Evolutionary conservation across 1,140 invertebrate species (phyloP).

Genomic region (Papilio dardanus): DNA sequence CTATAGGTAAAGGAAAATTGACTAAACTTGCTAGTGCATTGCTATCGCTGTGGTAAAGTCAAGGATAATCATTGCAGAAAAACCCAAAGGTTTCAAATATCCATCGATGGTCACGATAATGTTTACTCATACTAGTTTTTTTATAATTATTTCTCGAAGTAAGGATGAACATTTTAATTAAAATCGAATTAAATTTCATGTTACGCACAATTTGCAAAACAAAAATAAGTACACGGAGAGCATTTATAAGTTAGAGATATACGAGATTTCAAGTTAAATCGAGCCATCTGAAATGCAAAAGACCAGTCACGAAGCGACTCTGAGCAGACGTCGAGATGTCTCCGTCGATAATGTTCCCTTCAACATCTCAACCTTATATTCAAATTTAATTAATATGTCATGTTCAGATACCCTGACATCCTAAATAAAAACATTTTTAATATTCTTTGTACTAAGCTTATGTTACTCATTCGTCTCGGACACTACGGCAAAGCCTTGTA

Average conservation of each 20-base stretch:
- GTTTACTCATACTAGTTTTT: background rate
- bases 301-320: slow-evolving; percentile 7
- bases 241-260: background rate
- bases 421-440: background rate
- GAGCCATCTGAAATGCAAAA: slow-evolving; percentile 6
- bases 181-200: background rate
- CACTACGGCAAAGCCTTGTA: too few species aligned
- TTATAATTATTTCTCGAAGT: background rate
- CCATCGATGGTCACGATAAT: background rate
- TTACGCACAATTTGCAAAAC: background rate
- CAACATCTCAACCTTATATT: background rate
- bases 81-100: background rate
- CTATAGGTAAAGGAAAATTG: background rate
- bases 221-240: slow-evolving; percentile 22
- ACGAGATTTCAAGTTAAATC: slow-evolving; percentile 1
- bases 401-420: background rate
- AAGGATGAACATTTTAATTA: background rate
- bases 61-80: background rate
- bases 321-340: slow-evolving; percentile 18
- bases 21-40: background rate
- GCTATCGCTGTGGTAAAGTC: background rate
- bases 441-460: background rate
- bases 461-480: too few species aligned
- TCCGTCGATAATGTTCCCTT: slow-evolving; percentile 4
- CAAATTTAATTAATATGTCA: slow-evolving; percentile 14